These are phyloP conservation scores for Eilema sororculum DNA, from an alignment of 2,888 invertebrate species.

Conservation along the genomic window DNA sequence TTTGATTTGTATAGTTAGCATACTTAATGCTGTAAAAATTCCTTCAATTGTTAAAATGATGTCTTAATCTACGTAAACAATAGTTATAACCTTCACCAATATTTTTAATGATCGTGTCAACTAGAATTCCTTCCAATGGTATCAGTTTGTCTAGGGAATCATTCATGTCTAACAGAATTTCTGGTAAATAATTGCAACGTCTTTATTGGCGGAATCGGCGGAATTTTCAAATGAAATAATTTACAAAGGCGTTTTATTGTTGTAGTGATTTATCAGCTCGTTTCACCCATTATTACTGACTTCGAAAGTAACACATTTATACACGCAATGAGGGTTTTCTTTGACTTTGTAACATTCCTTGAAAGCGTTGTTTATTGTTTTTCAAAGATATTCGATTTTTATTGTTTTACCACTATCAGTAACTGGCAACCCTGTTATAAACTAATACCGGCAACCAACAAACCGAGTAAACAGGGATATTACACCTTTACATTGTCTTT, in stretches of 20 bases:
- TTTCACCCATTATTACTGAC: slow-evolving; percentile 52
- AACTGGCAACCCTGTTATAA: neutral
- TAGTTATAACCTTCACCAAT: neutral
- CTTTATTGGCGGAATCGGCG: too few relatives aligned
- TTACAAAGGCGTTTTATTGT: slow-evolving; percentile 38
- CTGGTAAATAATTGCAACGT: too few relatives aligned
- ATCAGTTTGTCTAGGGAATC: too few relatives aligned
- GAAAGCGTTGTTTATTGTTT: slow-evolving; percentile 13
- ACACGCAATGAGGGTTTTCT: slow-evolving; percentile 49
- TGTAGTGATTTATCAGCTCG: slow-evolving; percentile 37
- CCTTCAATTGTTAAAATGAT: neutral
- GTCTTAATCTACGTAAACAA: too few relatives aligned
- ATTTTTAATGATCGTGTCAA: too few relatives aligned
- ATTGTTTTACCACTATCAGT: slow-evolving; percentile 18
- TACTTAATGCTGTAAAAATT: too few relatives aligned
- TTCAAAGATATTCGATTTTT: slow-evolving; percentile 18
- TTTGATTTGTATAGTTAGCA: too few relatives aligned
- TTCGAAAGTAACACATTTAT: slow-evolving; percentile 51
- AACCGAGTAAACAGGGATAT: neutral
- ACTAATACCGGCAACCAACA: neutral
- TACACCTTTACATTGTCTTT: neutral
- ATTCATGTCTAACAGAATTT: too few relatives aligned
- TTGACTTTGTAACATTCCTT: slow-evolving; percentile 21
- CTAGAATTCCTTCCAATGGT: too few relatives aligned
- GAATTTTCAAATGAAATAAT: slow-evolving; percentile 35